Evolutionary conservation across 2,113 vertebrate genomes (phyloP).

Genomic region (Agapornis roseicollis): DNA sequence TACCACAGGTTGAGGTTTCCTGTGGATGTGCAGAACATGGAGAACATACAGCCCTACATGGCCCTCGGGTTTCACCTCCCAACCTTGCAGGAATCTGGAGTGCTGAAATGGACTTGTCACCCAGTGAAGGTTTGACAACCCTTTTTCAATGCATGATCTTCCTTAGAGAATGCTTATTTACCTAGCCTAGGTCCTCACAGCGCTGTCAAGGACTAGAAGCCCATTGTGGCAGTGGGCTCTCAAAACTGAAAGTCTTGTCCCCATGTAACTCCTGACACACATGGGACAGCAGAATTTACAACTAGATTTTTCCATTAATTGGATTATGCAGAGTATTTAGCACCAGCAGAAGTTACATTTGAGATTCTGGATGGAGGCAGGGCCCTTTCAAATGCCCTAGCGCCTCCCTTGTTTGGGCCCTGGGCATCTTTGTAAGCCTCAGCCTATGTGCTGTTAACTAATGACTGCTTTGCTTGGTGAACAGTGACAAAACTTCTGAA

Average conservation of each 20-base stretch:
- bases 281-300: background rate
- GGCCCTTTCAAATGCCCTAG: background rate
- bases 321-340: background rate
- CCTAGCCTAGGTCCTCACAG: background rate
- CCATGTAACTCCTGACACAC: background rate
- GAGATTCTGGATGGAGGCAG: background rate
- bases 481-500: conserved; percentile 38
- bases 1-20: background rate
- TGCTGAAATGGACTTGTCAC: background rate
- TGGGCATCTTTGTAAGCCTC: background rate
- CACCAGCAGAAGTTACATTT: background rate
- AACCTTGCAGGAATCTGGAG: background rate
- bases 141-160: background rate
- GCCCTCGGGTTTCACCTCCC: background rate
- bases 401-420: background rate
- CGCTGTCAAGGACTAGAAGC: background rate
- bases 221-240: background rate
- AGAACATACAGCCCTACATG: fast-evolving
- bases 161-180: background rate
- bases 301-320: background rate
- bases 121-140: background rate
- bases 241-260: background rate
- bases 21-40: background rate
- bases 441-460: background rate
- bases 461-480: conserved; percentile 42